Conservation (phyloP, 2,888 invertebrate genomes). For the Rhagonycha fulva region DNA sequence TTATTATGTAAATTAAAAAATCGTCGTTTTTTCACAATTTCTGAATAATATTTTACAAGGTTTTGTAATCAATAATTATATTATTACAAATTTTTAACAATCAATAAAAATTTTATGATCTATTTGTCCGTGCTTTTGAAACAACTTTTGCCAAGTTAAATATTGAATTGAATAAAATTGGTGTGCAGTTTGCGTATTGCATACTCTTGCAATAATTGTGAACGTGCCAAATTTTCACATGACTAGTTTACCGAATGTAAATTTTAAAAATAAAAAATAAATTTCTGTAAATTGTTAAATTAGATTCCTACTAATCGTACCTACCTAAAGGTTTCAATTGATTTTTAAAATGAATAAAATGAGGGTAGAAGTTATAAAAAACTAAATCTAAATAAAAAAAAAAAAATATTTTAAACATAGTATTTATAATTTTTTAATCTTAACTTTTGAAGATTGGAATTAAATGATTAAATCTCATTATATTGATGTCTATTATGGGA, state of each 20-base stretch:
- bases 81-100: not conserved
- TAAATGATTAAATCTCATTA: too few relatives aligned
- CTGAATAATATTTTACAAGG: not conserved
- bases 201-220: not conserved
- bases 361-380: too few relatives aligned
- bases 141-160: not conserved
- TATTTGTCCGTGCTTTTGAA: not conserved
- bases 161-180: not conserved
- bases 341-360: too few relatives aligned
- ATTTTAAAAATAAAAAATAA: not conserved
- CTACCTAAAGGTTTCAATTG: not conserved
- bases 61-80: not conserved
- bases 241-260: not conserved
- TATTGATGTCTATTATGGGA: too few relatives aligned
- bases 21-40: not conserved
- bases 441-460: too few relatives aligned
- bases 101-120: not conserved
- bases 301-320: not conserved
- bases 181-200: not conserved
- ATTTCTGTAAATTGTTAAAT: not conserved
- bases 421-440: too few relatives aligned
- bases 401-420: too few relatives aligned
- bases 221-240: not conserved
- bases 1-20: not conserved
- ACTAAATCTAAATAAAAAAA: too few relatives aligned